Evolutionary conservation across 1,140 invertebrate genomes (phyloP).

Genomic region (Patella vulgata): DNA sequence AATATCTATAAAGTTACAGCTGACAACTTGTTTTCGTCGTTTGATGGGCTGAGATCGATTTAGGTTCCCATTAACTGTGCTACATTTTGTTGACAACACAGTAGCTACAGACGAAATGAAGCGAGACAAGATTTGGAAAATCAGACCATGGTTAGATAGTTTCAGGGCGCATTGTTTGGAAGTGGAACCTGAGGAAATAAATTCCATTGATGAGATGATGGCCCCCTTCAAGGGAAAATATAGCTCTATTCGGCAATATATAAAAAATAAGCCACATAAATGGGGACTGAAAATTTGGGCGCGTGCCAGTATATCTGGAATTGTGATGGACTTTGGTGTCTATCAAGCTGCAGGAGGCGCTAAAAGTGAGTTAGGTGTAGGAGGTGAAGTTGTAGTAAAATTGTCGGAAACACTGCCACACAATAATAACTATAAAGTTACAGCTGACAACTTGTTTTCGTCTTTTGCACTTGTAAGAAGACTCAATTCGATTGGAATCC

Average conservation of each 20-base stretch:
- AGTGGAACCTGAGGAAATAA: slow-evolving; percentile 22
- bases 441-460: slow-evolving; percentile 26
- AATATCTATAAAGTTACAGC: slow-evolving; percentile 21
- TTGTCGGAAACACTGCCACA: slow-evolving; percentile 2
- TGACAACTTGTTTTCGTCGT: slow-evolving; percentile 29
- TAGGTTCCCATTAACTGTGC: slow-evolving; percentile 1
- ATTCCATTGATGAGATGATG: slow-evolving; percentile 53
- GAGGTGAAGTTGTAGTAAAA: slow-evolving; percentile 16
- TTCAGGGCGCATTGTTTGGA: slow-evolving; percentile 19
- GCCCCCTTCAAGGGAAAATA: slow-evolving; percentile 48
- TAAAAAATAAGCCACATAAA: slow-evolving; percentile 35
- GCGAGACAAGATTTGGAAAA: slow-evolving; percentile 32
- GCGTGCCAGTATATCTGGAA: slow-evolving; percentile 35
- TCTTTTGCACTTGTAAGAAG: slow-evolving; percentile 2
- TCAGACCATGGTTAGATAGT: slow-evolving; percentile 23
- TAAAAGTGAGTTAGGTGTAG: slow-evolving; percentile 13
- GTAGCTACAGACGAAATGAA: slow-evolving; percentile 12
- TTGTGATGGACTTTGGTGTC: slow-evolving; percentile 36
- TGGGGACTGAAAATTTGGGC: slow-evolving; percentile 48
- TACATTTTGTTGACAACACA: slow-evolving; percentile 27
- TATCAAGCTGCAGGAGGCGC: slow-evolving; percentile 13
- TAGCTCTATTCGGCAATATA: slow-evolving; percentile 38
- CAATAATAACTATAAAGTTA: slow-evolving; percentile 18
- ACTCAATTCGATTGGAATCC: slow-evolving; percentile 7
- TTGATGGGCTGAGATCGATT: slow-evolving; percentile 25